A percentile compares a stretch with the other conserved stretches of the same genome.
phyloP scores from a whole-genome alignment of 2,113 vertebrate genomes.

The Corythoichthys intestinalis region DNA sequence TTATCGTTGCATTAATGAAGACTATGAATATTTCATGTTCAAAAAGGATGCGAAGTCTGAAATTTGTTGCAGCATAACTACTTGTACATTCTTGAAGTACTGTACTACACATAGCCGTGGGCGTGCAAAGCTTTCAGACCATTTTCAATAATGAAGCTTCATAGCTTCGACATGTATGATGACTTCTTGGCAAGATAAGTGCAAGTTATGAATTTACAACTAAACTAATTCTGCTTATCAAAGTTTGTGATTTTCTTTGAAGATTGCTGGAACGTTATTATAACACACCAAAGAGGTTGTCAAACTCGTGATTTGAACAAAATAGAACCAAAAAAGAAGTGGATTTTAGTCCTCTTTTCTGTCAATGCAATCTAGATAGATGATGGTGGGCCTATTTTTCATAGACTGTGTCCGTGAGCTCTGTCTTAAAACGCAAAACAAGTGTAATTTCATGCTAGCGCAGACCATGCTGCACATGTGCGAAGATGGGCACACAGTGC shows the following conservation, averaged over 20 bases:
- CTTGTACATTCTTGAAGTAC: not conserved
- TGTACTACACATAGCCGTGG: not conserved
- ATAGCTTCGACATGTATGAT: not conserved
- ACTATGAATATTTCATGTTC: too few species aligned
- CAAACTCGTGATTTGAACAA: constrained; percentile 46
- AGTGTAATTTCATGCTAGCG: too few species aligned
- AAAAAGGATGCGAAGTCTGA: not conserved
- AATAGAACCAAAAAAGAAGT: constrained; percentile 32
- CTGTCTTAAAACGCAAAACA: too few species aligned
- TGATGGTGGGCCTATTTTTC: not conserved
- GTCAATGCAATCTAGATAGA: constrained; percentile 19
- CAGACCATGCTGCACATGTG: too few species aligned
- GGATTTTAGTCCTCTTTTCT: constrained; percentile 8
- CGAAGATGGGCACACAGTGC: too few species aligned
- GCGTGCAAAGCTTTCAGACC: not conserved
- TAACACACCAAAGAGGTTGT: constrained; percentile 61
- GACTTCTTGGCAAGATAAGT: not conserved
- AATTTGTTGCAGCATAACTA: not conserved
- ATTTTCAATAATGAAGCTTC: not conserved
- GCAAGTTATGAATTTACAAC: constrained; percentile 13
- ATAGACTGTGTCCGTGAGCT: not conserved
- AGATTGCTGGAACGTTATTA: constrained; percentile 34
- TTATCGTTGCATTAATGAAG: too few species aligned
- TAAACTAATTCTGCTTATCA: not conserved
- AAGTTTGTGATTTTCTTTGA: constrained; percentile 9